Evolutionary conservation across 1,140 invertebrate genomes (phyloP).

Genomic region (Conus betulinus): DNA sequence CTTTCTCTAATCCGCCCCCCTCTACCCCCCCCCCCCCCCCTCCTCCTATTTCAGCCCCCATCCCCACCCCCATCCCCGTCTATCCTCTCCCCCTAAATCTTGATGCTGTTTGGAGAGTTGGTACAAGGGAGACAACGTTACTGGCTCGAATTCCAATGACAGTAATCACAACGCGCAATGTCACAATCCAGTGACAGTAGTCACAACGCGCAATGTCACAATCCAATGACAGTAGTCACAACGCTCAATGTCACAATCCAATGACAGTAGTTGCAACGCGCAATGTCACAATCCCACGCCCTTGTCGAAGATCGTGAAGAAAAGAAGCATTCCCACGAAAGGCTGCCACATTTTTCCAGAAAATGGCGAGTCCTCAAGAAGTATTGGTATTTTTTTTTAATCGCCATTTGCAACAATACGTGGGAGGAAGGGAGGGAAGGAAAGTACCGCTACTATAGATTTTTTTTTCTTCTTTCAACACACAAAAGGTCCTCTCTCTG

Average conservation of each 20-base stretch:
- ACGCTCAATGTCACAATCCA: too few relatives aligned
- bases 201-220: neutral
- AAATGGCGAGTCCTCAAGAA: neutral
- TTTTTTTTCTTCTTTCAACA: neutral
- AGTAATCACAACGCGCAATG: too few relatives aligned
- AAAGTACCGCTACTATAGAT: neutral
- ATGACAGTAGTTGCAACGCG: neutral
- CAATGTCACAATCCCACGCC: neutral
- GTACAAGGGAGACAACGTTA: too few relatives aligned
- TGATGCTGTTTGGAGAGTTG: too few relatives aligned
- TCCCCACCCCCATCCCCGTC: too few relatives aligned
- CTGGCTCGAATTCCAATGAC: too few relatives aligned
- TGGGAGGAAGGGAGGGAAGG: neutral
- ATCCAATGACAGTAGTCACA: neutral
- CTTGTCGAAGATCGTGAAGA: neutral
- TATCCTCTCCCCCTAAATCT: too few relatives aligned
- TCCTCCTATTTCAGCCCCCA: too few relatives aligned
- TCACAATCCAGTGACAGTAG: too few relatives aligned
- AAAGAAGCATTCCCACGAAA: neutral
- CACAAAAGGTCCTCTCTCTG: neutral
- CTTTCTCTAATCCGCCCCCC: too few relatives aligned
- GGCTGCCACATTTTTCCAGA: neutral
- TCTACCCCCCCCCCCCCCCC: too few relatives aligned
- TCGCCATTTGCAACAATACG: neutral
- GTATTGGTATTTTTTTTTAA: neutral